Evolutionary conservation across 2,797 vertebrate species (phyloP).

Genomic region (Enteromius paludinosus): DNA sequence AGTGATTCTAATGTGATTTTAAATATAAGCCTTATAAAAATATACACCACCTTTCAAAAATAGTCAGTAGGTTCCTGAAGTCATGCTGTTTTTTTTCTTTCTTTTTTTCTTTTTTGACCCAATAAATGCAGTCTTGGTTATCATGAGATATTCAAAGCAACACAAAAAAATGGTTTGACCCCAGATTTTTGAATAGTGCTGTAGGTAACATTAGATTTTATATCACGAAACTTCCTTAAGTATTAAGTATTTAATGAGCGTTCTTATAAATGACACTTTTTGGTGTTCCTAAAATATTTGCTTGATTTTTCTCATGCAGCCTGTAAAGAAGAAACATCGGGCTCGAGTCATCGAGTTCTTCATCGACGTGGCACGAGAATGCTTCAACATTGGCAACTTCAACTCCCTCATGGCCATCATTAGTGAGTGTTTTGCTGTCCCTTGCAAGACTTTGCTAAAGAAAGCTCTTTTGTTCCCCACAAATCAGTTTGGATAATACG

Average conservation of each 20-base stretch:
- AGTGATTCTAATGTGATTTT: conserved; percentile 12
- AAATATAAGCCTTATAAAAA: background rate
- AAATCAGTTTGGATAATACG: conserved; percentile 49
- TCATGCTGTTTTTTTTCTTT: background rate
- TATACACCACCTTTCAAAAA: background rate
- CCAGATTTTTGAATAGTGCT: background rate
- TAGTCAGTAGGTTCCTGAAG: background rate
- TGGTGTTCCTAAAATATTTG: background rate
- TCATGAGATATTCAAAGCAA: background rate
- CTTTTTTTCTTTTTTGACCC: background rate
- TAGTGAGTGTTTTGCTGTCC: conserved; percentile 81
- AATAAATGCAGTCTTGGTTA: background rate
- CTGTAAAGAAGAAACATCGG: conserved; percentile 92
- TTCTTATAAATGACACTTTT: conserved; percentile 11
- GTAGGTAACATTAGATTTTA: background rate
- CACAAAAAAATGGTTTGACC: too few species aligned
- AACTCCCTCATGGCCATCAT: conserved; percentile 98
- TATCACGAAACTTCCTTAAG: background rate
- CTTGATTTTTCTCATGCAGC: conserved; percentile 69
- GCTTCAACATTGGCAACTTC: conserved; percentile 97
- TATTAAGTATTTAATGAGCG: background rate
- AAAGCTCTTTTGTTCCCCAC: conserved; percentile 38
- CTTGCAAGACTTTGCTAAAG: background rate
- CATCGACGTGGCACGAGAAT: conserved; percentile 92
- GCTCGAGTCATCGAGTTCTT: conserved; percentile 93